Evolutionary conservation across 2,113 vertebrate species (phyloP).

Genomic region (Anoura caudifer): DNA sequence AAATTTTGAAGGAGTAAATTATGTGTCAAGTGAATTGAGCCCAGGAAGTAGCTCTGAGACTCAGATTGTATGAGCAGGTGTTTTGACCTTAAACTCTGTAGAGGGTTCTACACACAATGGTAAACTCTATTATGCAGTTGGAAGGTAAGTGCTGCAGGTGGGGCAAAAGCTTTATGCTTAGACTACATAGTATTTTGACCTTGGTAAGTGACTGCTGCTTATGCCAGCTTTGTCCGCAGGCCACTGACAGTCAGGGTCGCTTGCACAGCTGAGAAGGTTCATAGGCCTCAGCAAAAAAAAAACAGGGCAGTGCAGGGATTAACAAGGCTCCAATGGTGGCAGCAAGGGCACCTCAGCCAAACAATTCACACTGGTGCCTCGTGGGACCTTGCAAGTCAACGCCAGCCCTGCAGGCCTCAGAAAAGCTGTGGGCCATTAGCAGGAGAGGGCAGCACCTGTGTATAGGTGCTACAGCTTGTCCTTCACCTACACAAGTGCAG

Average conservation of each 20-base stretch:
- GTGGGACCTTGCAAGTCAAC: fast-evolving
- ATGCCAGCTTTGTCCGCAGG: not conserved
- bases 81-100: not conserved
- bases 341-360: not conserved
- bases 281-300: not conserved
- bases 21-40: not conserved
- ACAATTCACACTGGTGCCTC: not conserved
- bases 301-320: not conserved
- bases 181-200: not conserved
- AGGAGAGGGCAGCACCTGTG: not conserved
- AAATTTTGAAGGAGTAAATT: not conserved
- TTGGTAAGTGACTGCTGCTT: not conserved
- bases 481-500: not conserved
- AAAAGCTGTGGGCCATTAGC: not conserved
- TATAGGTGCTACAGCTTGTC: not conserved
- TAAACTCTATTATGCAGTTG: not conserved
- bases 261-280: not conserved
- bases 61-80: not conserved
- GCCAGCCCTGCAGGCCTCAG: not conserved
- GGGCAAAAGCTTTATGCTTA: not conserved
- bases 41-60: not conserved
- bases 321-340: not conserved
- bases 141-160: not conserved
- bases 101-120: not conserved
- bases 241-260: not conserved